Evolutionary conservation across 2,797 vertebrate species (phyloP).

Genomic region (Pipistrellus kuhlii): DNA sequence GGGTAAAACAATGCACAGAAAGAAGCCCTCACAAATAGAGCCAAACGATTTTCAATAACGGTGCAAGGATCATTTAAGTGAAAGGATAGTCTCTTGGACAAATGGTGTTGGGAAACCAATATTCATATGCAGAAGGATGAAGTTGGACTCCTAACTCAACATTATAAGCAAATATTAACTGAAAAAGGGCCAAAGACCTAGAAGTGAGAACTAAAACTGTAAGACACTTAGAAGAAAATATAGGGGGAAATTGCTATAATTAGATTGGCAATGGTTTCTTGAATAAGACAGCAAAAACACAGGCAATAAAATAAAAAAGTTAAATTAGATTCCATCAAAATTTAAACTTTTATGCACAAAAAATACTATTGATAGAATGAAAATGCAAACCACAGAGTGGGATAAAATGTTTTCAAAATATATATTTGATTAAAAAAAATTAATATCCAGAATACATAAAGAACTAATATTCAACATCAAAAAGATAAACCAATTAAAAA

Average conservation of each 20-base stretch:
- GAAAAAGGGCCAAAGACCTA: neutral
- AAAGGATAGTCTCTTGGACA: neutral
- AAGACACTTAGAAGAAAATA: neutral
- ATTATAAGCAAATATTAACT: neutral
- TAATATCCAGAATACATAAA: neutral
- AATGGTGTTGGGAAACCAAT: neutral
- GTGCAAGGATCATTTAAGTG: neutral
- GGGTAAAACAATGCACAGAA: neutral
- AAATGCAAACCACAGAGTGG: neutral
- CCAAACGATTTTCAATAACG: neutral
- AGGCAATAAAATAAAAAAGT: neutral
- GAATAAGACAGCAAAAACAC: neutral
- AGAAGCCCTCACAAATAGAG: neutral
- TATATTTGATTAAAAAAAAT: neutral
- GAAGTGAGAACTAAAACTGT: neutral
- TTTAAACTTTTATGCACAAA: neutral
- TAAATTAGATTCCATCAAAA: neutral
- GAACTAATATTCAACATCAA: neutral
- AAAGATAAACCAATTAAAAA: neutral
- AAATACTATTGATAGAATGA: neutral
- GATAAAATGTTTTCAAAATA: neutral
- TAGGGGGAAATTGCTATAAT: neutral
- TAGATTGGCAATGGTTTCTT: neutral
- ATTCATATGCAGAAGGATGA: neutral
- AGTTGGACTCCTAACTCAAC: neutral